These are phyloP conservation scores for Spinus pinus DNA, from an alignment of 2,797 vertebrate species.

Conservation along the genomic window DNA sequence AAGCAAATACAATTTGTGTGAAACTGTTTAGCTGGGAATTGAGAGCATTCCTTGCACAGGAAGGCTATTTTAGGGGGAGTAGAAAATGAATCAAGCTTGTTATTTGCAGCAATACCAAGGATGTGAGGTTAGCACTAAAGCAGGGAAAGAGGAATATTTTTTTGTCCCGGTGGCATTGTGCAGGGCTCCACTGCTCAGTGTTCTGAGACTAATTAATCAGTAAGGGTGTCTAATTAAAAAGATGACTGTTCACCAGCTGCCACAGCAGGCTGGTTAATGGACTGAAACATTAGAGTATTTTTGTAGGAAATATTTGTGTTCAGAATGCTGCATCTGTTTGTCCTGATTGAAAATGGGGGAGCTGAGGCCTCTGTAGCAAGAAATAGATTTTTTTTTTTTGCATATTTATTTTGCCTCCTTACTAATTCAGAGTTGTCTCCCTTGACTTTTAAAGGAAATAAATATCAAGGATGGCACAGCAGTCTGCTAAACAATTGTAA, in stretches of 20 bases:
- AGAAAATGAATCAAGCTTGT: slow-evolving; percentile 28
- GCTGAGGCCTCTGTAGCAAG: rapidly evolving
- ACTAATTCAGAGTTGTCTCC: neutral
- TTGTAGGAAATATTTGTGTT: slow-evolving; percentile 32
- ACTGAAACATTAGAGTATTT: slow-evolving; percentile 40
- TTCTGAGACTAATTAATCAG: slow-evolving; percentile 75
- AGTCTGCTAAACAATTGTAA: neutral
- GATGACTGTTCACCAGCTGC: slow-evolving; percentile 71
- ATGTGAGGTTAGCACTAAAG: neutral
- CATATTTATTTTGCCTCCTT: neutral
- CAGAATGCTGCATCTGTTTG: neutral
- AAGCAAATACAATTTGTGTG: neutral
- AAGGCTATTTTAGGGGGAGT: neutral
- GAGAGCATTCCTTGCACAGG: neutral
- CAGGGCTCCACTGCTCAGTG: slow-evolving; percentile 45
- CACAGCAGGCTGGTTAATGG: slow-evolving; percentile 49
- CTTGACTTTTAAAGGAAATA: neutral
- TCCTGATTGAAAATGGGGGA: neutral
- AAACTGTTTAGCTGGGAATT: neutral
- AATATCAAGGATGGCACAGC: neutral
- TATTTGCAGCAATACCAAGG: neutral
- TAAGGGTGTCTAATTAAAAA: slow-evolving; percentile 71
- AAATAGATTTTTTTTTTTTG: neutral
- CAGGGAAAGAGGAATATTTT: neutral
- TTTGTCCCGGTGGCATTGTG: slow-evolving; percentile 18